Percentiles rank a stretch among this genome's conserved stretches.
Conservation (phyloP, 1,140 invertebrate genomes). For the Drosophila azteca region DNA sequence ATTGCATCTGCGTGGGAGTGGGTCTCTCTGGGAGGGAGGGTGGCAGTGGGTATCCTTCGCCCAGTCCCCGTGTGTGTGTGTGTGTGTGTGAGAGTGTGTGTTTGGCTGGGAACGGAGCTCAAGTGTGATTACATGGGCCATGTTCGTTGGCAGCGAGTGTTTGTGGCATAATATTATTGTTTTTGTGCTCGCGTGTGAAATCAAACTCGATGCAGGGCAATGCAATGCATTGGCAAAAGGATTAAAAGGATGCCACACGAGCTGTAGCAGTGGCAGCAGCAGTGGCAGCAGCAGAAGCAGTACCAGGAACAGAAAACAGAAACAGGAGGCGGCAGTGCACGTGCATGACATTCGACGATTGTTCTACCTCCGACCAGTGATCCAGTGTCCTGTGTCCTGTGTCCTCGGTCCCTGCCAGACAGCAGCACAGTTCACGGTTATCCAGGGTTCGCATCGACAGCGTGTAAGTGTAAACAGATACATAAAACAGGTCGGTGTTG, state of each 20-base stretch:
- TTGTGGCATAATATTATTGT: slow-evolving; percentile 82
- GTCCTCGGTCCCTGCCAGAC: background rate
- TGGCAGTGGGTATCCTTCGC: too few relatives aligned
- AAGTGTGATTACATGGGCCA: slow-evolving; percentile 80
- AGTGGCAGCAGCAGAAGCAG: too few relatives aligned
- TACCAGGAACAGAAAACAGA: slow-evolving; percentile 6
- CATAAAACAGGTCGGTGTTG: slow-evolving; percentile 39
- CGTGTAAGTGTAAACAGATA: slow-evolving; percentile 78
- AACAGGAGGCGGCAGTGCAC: slow-evolving; percentile 18
- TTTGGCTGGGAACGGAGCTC: slow-evolving; percentile 51
- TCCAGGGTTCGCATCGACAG: slow-evolving; percentile 46
- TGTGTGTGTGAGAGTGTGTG: slow-evolving; percentile 8
- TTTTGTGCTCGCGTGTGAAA: slow-evolving; percentile 80
- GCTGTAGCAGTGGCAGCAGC: too few relatives aligned
- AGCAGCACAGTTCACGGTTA: slow-evolving; percentile 21
- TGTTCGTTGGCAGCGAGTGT: slow-evolving; percentile 74
- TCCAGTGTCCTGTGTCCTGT: too few relatives aligned
- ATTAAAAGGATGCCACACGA: slow-evolving; percentile 71
- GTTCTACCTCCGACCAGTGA: slow-evolving; percentile 2
- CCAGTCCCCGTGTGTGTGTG: background rate
- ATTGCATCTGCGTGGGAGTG: slow-evolving; percentile 38
- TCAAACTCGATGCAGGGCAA: slow-evolving; percentile 77
- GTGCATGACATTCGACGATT: slow-evolving; percentile 38
- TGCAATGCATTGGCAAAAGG: slow-evolving; percentile 75
- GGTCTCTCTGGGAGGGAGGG: too few relatives aligned